A percentile compares a stretch with the other conserved stretches of the same genome.
These are phyloP conservation scores for Mycetomoellerius zeteki DNA, from an alignment of 1,140 invertebrate genomes.

Conservation along the genomic window DNA sequence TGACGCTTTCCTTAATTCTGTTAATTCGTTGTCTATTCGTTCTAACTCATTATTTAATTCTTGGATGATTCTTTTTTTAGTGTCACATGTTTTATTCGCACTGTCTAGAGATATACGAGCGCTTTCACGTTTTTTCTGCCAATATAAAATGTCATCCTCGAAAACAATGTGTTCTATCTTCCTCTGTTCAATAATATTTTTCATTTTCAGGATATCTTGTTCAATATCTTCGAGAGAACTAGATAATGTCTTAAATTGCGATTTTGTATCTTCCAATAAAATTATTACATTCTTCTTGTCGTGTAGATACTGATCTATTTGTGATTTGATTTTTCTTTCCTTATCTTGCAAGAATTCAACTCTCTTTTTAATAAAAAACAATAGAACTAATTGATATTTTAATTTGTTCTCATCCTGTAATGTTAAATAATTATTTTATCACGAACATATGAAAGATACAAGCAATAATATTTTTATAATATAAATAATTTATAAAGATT, in stretches of 20 bases:
- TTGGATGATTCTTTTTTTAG: constrained; percentile 93
- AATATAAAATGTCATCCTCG: constrained; percentile 96
- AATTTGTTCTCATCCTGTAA: constrained; percentile 35
- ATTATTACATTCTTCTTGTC: constrained; percentile 94
- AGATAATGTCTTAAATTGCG: constrained; percentile 92
- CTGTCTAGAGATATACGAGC: constrained; percentile 94
- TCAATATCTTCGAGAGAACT: constrained; percentile 95
- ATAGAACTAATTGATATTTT: constrained; percentile 28
- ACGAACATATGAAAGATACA: not conserved
- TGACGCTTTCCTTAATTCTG: constrained; percentile 91
- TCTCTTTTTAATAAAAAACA: not conserved
- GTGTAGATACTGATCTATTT: constrained; percentile 90
- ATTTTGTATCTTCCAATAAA: constrained; percentile 93
- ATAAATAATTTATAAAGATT: too few relatives aligned
- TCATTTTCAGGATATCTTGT: constrained; percentile 94
- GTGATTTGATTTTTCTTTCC: not conserved
- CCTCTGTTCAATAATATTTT: constrained; percentile 95
- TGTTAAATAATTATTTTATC: constrained; percentile 6
- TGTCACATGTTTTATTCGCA: constrained; percentile 93
- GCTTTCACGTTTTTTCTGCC: constrained; percentile 95
- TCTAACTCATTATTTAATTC: constrained; percentile 93
- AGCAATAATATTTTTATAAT: not conserved
- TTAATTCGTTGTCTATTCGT: constrained; percentile 91
- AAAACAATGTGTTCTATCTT: constrained; percentile 95
- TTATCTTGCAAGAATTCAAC: constrained; percentile 18